These are phyloP conservation scores for Nezara viridula DNA, from an alignment of 2,888 invertebrate species.

Conservation along the genomic window DNA sequence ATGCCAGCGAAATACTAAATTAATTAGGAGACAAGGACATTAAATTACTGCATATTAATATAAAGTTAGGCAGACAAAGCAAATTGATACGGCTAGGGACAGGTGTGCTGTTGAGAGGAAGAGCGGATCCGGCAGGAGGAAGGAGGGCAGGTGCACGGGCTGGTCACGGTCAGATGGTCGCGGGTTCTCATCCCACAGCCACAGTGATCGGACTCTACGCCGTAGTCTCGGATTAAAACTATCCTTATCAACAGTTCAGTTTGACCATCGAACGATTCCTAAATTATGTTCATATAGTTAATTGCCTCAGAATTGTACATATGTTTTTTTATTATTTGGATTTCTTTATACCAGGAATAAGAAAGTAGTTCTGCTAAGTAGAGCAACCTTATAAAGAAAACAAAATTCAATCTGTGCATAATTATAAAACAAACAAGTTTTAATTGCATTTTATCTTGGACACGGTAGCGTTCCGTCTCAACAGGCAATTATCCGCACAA, in stretches of 20 bases:
- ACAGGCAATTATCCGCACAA: no score
- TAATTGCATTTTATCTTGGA: no score
- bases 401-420: no score
- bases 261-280: not conserved
- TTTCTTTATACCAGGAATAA: no score
- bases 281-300: not conserved
- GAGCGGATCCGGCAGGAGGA: constrained; percentile 13
- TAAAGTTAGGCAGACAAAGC: not conserved
- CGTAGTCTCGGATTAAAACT: not conserved
- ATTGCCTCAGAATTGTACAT: no score
- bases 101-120: constrained; percentile 37
- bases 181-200: constrained; percentile 26
- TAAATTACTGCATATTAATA: not conserved
- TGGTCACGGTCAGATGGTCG: constrained; percentile 42
- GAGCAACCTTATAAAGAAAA: no score
- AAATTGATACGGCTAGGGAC: not conserved
- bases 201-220: not conserved
- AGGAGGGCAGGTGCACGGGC: constrained; percentile 9
- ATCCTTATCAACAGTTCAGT: not conserved
- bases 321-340: no score
- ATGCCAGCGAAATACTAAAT: not conserved
- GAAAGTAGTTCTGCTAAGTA: no score
- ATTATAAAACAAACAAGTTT: no score
- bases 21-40: not conserved
- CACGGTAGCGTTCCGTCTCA: no score